Conservation (phyloP, 2,113 vertebrate genomes). For the Mus spicilegus region DNA sequence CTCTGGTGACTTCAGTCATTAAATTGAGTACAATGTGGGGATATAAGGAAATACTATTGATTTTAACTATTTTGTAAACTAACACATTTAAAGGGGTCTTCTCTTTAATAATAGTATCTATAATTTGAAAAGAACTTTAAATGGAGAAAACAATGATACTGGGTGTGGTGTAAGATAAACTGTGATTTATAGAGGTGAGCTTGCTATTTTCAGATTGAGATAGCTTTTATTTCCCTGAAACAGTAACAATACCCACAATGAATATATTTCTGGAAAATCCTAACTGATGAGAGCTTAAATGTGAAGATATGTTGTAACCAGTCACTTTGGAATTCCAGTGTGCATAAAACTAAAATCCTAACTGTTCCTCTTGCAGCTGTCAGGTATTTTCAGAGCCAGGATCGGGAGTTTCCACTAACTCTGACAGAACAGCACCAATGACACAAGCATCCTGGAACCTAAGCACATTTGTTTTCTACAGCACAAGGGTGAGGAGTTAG, state of each 20-base stretch:
- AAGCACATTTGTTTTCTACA: background rate
- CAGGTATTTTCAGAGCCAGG: background rate
- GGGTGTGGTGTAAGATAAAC: conserved; percentile 76
- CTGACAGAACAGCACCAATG: no score
- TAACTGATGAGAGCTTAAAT: conserved; percentile 67
- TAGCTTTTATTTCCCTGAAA: conserved; percentile 69
- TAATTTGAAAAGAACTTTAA: conserved; percentile 83
- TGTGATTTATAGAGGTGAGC: conserved; percentile 79
- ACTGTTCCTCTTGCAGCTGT: conserved; percentile 46
- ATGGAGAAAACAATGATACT: conserved; percentile 69
- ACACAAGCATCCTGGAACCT: background rate
- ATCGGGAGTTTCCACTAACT: background rate
- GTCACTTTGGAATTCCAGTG: conserved; percentile 56
- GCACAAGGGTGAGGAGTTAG: background rate
- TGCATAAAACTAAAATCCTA: conserved; percentile 9
- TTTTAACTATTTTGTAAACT: conserved; percentile 86
- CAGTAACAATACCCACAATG: conserved; percentile 48
- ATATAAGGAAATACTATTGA: conserved; percentile 85
- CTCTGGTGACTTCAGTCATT: conserved; percentile 72
- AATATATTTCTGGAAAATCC: conserved; percentile 52
- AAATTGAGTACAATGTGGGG: conserved; percentile 79
- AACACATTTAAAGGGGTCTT: conserved; percentile 87
- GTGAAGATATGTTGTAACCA: conserved; percentile 61
- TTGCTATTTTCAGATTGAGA: conserved; percentile 82
- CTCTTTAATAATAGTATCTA: conserved; percentile 86